Percentiles rank a stretch among this genome's conserved stretches.
Conservation (phyloP, 1,140 invertebrate genomes). For the Panagrolaimus sp. region DNA sequence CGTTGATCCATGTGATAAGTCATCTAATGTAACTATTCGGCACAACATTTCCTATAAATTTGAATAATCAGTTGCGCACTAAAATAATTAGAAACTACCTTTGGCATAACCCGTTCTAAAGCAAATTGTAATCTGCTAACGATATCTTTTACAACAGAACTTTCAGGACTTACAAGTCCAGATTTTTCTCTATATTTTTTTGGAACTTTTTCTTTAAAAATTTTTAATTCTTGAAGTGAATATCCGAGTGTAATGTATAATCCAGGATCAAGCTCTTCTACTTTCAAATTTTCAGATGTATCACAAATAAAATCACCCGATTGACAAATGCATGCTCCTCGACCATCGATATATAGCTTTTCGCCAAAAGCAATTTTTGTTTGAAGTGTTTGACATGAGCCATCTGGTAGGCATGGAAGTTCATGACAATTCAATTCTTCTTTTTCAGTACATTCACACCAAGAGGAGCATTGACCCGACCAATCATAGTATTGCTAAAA, state of each 20-base stretch:
- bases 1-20: constrained; percentile 27
- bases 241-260: constrained; percentile 42
- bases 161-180: constrained; percentile 36
- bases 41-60: constrained; percentile 41
- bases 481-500: constrained; percentile 50
- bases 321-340: constrained; percentile 52
- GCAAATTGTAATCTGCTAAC: constrained; percentile 50
- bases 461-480: constrained; percentile 51
- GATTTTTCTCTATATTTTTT: constrained; percentile 32
- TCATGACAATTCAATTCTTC: constrained; percentile 41
- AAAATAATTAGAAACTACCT: constrained; percentile 19
- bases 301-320: constrained; percentile 55
- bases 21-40: constrained; percentile 45
- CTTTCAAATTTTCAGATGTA: constrained; percentile 24
- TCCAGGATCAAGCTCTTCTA: constrained; percentile 41
- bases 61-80: background rate
- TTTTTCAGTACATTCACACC: constrained; percentile 48
- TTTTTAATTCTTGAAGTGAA: constrained; percentile 37
- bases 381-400: constrained; percentile 38
- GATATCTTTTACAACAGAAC: constrained; percentile 48
- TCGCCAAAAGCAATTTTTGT: constrained; percentile 55
- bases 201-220: constrained; percentile 42
- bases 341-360: constrained; percentile 46
- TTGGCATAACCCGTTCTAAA: constrained; percentile 50
- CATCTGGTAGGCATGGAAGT: constrained; percentile 45